Conservation (phyloP, 2,888 invertebrate genomes). For the Podotricha telesiphe region DNA sequence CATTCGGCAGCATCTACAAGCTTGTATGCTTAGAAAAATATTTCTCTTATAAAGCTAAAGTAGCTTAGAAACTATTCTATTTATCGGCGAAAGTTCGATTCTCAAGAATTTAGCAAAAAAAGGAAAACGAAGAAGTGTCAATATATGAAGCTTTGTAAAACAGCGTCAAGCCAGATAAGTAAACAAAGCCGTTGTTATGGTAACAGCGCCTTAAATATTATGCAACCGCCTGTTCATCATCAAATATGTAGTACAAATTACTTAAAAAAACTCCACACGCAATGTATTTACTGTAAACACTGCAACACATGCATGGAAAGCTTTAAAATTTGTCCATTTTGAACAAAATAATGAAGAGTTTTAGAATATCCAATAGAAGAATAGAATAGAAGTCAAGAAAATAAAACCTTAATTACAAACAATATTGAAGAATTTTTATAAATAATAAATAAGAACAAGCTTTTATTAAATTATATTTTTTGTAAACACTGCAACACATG, state of each 20-base stretch:
- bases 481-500: not conserved
- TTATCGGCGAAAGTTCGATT: too few species aligned
- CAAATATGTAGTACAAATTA: slow-evolving; percentile 9
- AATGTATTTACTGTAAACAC: not conserved
- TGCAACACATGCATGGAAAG: not conserved
- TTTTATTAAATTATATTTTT: too few species aligned
- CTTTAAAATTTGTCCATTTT: not conserved
- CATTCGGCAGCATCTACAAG: not conserved
- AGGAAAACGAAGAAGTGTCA: too few species aligned
- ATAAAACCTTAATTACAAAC: too few species aligned
- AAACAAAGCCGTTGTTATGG: slow-evolving; percentile 42
- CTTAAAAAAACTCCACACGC: not conserved
- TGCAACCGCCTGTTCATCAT: slow-evolving; percentile 25
- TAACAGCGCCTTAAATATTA: slow-evolving; percentile 33
- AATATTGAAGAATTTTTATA: too few species aligned
- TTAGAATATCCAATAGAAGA: too few species aligned
- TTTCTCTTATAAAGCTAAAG: too few species aligned
- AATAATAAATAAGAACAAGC: too few species aligned
- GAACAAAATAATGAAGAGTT: too few species aligned
- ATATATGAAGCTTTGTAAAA: not conserved
- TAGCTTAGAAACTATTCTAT: too few species aligned
- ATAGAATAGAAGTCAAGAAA: too few species aligned
- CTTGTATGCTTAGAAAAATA: not conserved
- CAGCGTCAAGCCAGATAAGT: slow-evolving; percentile 34
- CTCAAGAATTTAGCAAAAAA: too few species aligned